Base-by-base conservation (phyloP, 23 tunicate genomes). In the Ciona savignyi region DNA sequence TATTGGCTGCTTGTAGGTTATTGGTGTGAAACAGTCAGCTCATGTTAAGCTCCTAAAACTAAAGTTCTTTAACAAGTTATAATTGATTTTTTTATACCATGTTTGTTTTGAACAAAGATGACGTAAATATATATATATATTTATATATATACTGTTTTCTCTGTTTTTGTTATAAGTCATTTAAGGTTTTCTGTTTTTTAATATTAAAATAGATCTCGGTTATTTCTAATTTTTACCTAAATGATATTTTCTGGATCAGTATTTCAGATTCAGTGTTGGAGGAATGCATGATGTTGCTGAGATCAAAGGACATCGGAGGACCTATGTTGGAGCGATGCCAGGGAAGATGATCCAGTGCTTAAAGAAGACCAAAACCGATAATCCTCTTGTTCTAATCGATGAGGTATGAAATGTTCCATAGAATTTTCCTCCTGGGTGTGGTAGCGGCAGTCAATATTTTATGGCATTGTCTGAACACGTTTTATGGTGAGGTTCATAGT, bases 281-380 rank as follows among this genome's bases (percentile, higher is more conserved):
- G 99, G 99, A 23, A 94, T 94, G 99, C 78, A 81, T 67, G 99
- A 94, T 61, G 95, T 94, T 25, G 99, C 99, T 23, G 99, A 94
- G 65, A 94, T 94, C 68, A 94, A 94, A 83, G 99, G 99, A 22
- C 99, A 94, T 68, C 69, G 99, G 30, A 63, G 99, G 35, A 94
- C 99, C 9, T 94, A 94, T 63, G 99, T 94, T n/a, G 99, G 99
- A 1, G 99, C 99, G 21, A 94, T 94, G 99, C 99, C 99, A 2
- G 99, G 99, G 48, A 94, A 94, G 34, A 86, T 94, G 76, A 87
- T 94, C 1, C 99, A 94, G 70, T 94, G 99, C 70, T 63, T 94
- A 63, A 94, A 94, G 63, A 94, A 94, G 34, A 94, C 95, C 2
- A 79, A 87, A 62, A 78, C 99, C 56, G 99, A 94, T 75, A 94